These are phyloP conservation scores for Aspidiotus rigidus DNA, from an alignment of 2,888 invertebrate genomes.

Conservation along the genomic window DNA sequence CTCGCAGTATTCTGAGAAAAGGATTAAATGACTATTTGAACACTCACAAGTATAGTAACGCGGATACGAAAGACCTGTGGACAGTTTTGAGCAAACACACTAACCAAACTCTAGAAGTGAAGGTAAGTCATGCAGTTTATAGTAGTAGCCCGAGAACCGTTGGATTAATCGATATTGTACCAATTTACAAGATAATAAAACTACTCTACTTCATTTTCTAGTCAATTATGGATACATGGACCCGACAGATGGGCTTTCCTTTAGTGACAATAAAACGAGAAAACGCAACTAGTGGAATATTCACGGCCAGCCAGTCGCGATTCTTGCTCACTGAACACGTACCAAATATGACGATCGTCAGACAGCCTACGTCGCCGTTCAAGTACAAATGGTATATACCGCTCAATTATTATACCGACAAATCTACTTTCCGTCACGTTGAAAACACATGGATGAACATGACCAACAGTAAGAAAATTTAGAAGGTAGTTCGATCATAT, in stretches of 20 bases:
- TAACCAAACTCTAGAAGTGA: constrained; percentile 54
- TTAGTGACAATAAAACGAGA: constrained; percentile 57
- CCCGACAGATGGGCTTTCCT: constrained; percentile 72
- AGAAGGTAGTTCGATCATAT: not conserved
- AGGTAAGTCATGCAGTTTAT: constrained; percentile 44
- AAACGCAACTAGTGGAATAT: constrained; percentile 46
- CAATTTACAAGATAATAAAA: not conserved
- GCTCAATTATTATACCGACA: constrained; percentile 61
- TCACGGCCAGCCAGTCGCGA: constrained; percentile 59
- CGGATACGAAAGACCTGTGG: constrained; percentile 77
- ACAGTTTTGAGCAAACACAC: constrained; percentile 56
- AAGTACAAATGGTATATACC: constrained; percentile 69
- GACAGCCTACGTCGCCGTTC: constrained; percentile 48
- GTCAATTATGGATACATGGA: constrained; percentile 70
- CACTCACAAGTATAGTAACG: constrained; percentile 59
- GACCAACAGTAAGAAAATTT: constrained; percentile 56
- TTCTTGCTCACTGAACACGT: constrained; percentile 50
- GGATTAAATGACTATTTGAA: constrained; percentile 61
- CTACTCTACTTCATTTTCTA: constrained; percentile 39
- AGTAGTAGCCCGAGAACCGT: not conserved
- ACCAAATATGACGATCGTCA: constrained; percentile 44
- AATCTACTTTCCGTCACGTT: constrained; percentile 41
- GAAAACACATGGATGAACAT: constrained; percentile 69
- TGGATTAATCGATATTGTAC: not conserved
- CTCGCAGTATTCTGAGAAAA: constrained; percentile 53